phyloP scores from a whole-genome alignment of 2,113 vertebrate genomes.

The Edolisoma coerulescens region DNA sequence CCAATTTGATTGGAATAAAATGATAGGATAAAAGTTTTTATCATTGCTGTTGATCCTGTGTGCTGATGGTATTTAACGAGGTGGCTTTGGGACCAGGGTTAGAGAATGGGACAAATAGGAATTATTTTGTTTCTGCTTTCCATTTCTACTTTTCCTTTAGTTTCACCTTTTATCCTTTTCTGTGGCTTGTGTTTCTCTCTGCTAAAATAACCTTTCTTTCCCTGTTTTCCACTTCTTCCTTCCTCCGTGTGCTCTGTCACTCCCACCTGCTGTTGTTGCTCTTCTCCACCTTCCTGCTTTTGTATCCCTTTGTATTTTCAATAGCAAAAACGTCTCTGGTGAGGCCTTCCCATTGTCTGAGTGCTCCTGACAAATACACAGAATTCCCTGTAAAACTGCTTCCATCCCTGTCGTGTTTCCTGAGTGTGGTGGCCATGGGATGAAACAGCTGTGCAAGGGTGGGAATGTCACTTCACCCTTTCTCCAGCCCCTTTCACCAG shows the following conservation, averaged over 20 bases:
- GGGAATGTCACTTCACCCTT: background rate
- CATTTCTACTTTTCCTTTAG: background rate
- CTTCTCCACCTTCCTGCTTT: background rate
- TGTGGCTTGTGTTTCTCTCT: background rate
- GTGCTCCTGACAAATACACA: background rate
- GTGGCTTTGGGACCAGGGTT: background rate
- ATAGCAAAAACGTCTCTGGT: background rate
- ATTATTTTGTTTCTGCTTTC: background rate
- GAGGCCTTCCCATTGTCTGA: background rate
- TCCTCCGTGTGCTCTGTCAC: background rate
- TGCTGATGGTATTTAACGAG: background rate
- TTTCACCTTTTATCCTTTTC: background rate
- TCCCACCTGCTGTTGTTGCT: background rate
- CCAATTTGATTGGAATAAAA: background rate
- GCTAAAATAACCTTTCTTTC: background rate
- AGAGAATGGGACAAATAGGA: background rate
- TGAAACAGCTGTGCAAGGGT: background rate
- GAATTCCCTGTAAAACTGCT: background rate
- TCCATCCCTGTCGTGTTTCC: background rate
- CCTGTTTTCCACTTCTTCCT: background rate
- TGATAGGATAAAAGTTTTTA: accelerated
- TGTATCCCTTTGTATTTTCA: background rate
- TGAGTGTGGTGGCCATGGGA: accelerated
- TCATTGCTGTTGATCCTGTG: background rate
- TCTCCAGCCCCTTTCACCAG: background rate